Conservation (phyloP, 2,888 invertebrate genomes). For the Cheilosia vernalis region DNA sequence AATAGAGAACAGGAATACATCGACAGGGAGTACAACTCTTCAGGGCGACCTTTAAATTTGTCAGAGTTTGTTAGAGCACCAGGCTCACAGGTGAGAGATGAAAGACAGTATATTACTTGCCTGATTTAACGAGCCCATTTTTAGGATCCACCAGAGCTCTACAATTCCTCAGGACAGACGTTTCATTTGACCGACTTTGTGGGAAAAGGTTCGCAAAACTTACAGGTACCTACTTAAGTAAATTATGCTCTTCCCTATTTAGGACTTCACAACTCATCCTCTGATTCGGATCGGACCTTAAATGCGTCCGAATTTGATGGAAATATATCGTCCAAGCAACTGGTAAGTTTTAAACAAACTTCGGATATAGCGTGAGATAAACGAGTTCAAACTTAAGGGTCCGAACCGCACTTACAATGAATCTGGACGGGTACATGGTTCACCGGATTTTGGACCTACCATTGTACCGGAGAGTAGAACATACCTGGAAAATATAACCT, state of each 20-base stretch:
- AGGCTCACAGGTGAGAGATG: neutral
- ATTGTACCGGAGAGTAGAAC: neutral
- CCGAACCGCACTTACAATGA: neutral
- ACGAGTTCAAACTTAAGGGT: neutral
- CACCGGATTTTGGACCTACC: neutral
- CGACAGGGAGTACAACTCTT: neutral
- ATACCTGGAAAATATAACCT: neutral
- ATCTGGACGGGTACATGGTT: neutral
- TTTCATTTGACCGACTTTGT: neutral
- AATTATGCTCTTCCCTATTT: neutral
- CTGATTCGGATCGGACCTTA: neutral
- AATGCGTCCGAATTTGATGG: neutral
- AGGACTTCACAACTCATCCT: neutral
- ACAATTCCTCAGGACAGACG: neutral
- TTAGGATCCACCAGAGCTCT: neutral
- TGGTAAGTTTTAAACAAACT: neutral
- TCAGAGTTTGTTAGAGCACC: neutral
- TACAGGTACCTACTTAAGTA: neutral
- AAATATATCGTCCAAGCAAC: neutral
- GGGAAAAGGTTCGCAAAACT: neutral
- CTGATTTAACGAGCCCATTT: neutral
- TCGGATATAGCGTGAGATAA: neutral
- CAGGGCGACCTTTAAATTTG: slow-evolving; percentile 3
- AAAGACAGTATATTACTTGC: neutral
- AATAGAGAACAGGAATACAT: neutral